Base-by-base conservation (phyloP, 30 jellyfish, hydroid and myxozoan species). In the Chrysaora quinquecirrha region DNA sequence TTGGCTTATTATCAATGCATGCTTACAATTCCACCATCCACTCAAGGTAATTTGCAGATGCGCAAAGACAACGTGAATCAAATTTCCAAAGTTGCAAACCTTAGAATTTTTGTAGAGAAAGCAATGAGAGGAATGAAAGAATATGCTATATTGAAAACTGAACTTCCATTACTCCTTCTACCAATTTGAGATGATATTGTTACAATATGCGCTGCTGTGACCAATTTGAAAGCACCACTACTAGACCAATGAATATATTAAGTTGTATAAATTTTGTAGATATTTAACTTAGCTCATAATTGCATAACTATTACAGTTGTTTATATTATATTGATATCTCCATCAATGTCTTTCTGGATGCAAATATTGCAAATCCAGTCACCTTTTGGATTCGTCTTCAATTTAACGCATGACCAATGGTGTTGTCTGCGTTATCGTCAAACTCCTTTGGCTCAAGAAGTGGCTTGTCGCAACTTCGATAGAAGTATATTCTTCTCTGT, bases 11-110 rank as follows among this genome's bases (percentile, higher is more conserved):
- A 79, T 35, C 90, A 79, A 64, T 27, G 87, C 20, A n/a, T 76
- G n/a, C 54, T 83, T n/a, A 20, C 81, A 24, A 70, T 83, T 3
- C 89, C 94, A 19, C 89, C 94, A 14, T 30, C 88, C 29, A 83
- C 84, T 6, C 66, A 30, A 0, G 64, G 73, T 2, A 25, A 19
- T 29, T 1, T 67, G 78, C 91, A 81, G 30, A 81, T 81, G 91
- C 1, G 4, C 18, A 32, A 63, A 81, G 6, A 30, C 2, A 80
- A 81, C 30, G 91, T 64, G 2, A 27, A 9, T 1, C 29, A 61
- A 38, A 81, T 88, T 14, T 48, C 89, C 30, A 48, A 34, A 29
- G 43, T 83, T 47, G 94, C 94, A 19, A 83, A 1, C n/a, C n/a
- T n/a, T n/a, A n/a, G n/a, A n/a, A n/a, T n/a, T n/a, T n/a, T n/a